Evolutionary conservation across 2,888 invertebrate species (phyloP).

Genomic region (Cryptus armator): DNA sequence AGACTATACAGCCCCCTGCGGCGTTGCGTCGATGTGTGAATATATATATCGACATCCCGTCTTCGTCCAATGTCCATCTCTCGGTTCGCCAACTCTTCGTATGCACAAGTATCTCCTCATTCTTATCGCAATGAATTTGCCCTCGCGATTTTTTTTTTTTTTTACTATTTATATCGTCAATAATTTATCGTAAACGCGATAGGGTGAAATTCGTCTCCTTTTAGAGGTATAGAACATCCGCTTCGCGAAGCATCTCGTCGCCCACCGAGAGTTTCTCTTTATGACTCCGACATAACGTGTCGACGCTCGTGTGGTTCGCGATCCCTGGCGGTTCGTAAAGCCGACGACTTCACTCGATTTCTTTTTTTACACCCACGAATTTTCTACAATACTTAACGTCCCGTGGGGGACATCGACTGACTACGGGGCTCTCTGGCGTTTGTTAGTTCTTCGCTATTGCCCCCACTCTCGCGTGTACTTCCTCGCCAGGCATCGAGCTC

Average conservation of each 20-base stretch:
- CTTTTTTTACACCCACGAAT: conserved; percentile 47
- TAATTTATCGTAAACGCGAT: not conserved
- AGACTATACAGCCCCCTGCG: conserved; percentile 8
- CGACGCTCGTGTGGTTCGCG: not conserved
- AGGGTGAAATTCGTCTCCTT: not conserved
- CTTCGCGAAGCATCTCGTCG: not conserved
- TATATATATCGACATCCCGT: not conserved
- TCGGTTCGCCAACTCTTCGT: not conserved
- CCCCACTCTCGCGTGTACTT: conserved; percentile 15
- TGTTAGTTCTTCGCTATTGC: conserved; percentile 4
- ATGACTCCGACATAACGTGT: conserved; percentile 1
- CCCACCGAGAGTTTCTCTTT: conserved; percentile 46
- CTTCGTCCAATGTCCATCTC: no score
- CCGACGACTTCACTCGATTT: conserved; percentile 8
- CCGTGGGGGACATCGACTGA: not conserved
- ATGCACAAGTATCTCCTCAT: not conserved
- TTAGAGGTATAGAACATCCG: not conserved
- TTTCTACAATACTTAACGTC: conserved; percentile 25
- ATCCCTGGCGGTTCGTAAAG: conserved; percentile 6
- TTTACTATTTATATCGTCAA: not conserved
- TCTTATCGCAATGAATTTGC: not conserved
- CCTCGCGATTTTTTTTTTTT: not conserved
- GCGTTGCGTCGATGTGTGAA: not conserved
- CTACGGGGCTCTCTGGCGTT: conserved; percentile 8
- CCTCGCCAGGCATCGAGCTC: conserved; percentile 58